Evolutionary conservation across 2,888 invertebrate genomes (phyloP).

Genomic region (Troilus luridus): DNA sequence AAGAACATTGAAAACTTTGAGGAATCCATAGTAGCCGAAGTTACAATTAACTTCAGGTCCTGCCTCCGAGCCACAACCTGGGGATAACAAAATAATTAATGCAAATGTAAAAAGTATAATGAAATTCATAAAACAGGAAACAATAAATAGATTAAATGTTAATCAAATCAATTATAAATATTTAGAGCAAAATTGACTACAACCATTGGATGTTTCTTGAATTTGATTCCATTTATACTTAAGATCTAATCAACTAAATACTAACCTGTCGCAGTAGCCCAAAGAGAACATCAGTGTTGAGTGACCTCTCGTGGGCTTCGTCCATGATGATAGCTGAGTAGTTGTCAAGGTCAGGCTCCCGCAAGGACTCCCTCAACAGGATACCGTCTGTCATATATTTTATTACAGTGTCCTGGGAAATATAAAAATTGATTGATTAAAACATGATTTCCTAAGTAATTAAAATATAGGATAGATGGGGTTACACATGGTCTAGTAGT

Average conservation of each 20-base stretch:
- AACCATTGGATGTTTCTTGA: neutral
- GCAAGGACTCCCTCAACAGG: slow-evolving; percentile 92
- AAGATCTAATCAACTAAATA: slow-evolving; percentile 63
- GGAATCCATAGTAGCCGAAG: slow-evolving; percentile 99
- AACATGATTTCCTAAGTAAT: neutral
- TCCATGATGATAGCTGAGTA: slow-evolving; percentile 99
- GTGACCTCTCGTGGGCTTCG: slow-evolving; percentile 98
- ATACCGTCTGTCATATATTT: slow-evolving; percentile 99
- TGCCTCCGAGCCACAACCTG: slow-evolving; percentile 91
- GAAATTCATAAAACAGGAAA: neutral
- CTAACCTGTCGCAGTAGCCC: slow-evolving; percentile 92
- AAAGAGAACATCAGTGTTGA: slow-evolving; percentile 98
- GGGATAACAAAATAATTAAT: neutral
- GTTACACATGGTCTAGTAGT: no score
- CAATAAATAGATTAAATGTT: neutral
- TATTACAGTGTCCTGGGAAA: slow-evolving; percentile 79
- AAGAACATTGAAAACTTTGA: slow-evolving; percentile 98
- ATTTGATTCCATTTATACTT: neutral
- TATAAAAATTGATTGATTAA: neutral
- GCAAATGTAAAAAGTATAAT: neutral
- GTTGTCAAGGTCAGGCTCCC: slow-evolving; percentile 96
- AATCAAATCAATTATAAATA: neutral
- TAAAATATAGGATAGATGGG: neutral
- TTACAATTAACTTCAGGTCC: slow-evolving; percentile 96
- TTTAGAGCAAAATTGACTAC: neutral